Base-by-base conservation (phyloP, 2,888 invertebrate genomes). In the Agrilus biguttatus region DNA sequence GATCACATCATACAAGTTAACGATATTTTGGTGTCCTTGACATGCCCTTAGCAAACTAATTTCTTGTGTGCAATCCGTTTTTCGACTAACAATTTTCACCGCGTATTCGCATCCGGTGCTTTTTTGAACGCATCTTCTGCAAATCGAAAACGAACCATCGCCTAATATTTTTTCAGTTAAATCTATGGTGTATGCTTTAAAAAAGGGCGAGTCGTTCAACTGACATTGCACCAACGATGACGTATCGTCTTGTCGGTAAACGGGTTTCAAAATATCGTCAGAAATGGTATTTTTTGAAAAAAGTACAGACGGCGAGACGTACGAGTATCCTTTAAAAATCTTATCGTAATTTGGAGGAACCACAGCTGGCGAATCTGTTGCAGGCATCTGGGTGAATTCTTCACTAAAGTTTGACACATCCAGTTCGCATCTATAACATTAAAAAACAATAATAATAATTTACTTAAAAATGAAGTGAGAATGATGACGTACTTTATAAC, bases 371-470 rank as follows among this genome's bases (percentile, higher is more conserved):
- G 92, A 91, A 67, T 95, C 93, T 0, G 87, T 82, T 7, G 92
- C 85, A 40, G 80, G 76, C 81, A 92, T 87, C 55, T 81, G 79
- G 0, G 96, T 97, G 68, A 97, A 97, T 69, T 97, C 96, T 50
- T 89, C 89, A 37, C 93, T 87, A 67, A 97, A 97, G 73, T 97
- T 95, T 59, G 89, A 88, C 12, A 91, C 90, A 68, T 97, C 96
- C 48, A 90, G 73, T 63, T 92, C 91, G 65, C 83, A 77, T 50
- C 72, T 71, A 42, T 13, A 57, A 57, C 37, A 47, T 14, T 43
- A 48, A 37, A 37, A 49, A 23, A n/a, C n/a, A 33, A 40, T 7
- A 37, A 44, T 36, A 36, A 41, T 37, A 28, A 10, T 10, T 2
- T 28, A 10, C 10, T 28, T 43, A 37, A 38, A 37, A 35, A 21